phyloP scores from a whole-genome alignment of 2,797 vertebrate genomes.

The Lophius americanus region DNA sequence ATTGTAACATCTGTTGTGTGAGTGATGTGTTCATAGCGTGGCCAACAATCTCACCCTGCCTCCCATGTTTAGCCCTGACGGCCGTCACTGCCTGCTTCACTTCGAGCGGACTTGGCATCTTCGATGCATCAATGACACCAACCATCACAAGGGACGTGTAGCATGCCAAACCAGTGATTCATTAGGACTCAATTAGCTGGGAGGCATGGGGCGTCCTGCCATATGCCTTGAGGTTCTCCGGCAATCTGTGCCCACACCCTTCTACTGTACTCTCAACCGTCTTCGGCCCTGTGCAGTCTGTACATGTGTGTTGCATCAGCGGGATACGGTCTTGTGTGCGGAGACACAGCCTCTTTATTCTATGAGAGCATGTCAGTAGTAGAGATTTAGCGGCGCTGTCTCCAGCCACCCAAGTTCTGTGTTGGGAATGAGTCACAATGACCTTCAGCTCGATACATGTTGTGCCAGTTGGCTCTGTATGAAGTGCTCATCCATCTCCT shows the following conservation, averaged over 20 bases:
- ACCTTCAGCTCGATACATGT: slow-evolving; percentile 79
- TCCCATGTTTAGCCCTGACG: slow-evolving; percentile 42
- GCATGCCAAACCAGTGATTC: slow-evolving; percentile 79
- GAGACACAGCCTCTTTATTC: slow-evolving; percentile 37
- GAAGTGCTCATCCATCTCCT: slow-evolving; percentile 75
- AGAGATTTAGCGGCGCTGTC: slow-evolving; percentile 57
- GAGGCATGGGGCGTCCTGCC: slow-evolving; percentile 72
- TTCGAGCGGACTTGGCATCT: slow-evolving; percentile 63
- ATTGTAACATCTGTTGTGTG: slow-evolving; percentile 72
- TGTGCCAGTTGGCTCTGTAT: slow-evolving; percentile 74
- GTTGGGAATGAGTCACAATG: slow-evolving; percentile 72
- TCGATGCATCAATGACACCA: slow-evolving; percentile 76
- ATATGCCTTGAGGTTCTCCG: slow-evolving; percentile 71
- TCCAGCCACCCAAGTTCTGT: slow-evolving; percentile 51
- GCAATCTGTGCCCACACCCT: slow-evolving; percentile 67
- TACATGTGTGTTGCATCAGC: slow-evolving; percentile 35
- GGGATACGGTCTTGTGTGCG: slow-evolving; percentile 25
- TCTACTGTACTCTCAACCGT: slow-evolving; percentile 58
- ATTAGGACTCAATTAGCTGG: slow-evolving; percentile 81
- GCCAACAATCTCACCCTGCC: slow-evolving; percentile 44
- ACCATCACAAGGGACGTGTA: slow-evolving; percentile 69
- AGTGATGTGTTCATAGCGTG: slow-evolving; percentile 52
- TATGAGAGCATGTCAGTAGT: slow-evolving; percentile 45
- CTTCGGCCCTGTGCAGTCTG: slow-evolving; percentile 37
- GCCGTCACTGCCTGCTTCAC: slow-evolving; percentile 53